Percentiles rank a stretch among this genome's conserved stretches.
Evolutionary conservation across 2,113 vertebrate species (phyloP).

Genomic region (Maylandia zebra): DNA sequence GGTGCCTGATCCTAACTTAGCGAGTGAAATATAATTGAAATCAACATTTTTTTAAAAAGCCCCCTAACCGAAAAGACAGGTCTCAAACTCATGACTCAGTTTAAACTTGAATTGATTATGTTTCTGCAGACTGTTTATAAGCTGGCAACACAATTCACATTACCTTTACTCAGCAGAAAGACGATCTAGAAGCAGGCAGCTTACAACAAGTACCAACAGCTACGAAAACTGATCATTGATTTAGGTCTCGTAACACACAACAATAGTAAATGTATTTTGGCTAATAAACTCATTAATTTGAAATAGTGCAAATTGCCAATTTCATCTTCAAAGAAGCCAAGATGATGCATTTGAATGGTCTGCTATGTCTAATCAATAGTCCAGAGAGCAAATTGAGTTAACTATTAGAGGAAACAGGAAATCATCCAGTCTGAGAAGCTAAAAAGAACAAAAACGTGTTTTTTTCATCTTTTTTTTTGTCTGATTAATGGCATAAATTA

Average conservation of each 20-base stretch:
- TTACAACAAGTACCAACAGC: neutral
- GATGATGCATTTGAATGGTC: neutral
- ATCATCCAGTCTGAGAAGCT: neutral
- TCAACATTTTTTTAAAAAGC: neutral
- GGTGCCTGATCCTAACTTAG: neutral
- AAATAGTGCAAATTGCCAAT: neutral
- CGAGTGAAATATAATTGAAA: neutral
- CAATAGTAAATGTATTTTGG: neutral
- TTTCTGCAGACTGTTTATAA: neutral
- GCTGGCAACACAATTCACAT: neutral
- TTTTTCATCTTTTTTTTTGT: accelerated
- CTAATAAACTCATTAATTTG: neutral
- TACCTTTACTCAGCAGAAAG: neutral
- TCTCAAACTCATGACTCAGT: neutral
- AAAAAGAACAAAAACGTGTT: neutral
- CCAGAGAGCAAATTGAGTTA: neutral
- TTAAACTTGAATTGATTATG: neutral
- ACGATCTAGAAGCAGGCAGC: neutral
- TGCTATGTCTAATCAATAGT: neutral
- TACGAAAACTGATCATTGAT: neutral
- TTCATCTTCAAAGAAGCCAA: neutral
- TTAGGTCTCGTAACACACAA: accelerated
- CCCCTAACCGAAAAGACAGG: neutral
- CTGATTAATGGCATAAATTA: neutral
- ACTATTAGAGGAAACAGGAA: neutral